Evolutionary conservation across 2,797 vertebrate species (phyloP).

Genomic region (Gallinago solitaria): DNA sequence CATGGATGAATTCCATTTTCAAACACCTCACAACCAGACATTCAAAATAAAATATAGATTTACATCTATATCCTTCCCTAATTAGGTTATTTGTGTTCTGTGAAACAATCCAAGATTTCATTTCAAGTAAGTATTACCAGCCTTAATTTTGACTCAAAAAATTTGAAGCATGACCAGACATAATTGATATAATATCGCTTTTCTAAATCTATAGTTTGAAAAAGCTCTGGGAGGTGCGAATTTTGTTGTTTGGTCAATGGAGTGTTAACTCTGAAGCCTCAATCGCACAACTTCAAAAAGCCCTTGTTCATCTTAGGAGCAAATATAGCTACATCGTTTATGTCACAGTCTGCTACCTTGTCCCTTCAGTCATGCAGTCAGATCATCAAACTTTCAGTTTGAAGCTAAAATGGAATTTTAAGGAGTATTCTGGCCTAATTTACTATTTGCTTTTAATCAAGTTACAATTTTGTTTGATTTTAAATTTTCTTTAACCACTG

Average conservation of each 20-base stretch:
- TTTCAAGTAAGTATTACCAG: conserved; percentile 19
- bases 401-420: conserved; percentile 46
- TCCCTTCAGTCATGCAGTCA: conserved; percentile 44
- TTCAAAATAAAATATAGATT: conserved; percentile 48
- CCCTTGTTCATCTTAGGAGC: background rate
- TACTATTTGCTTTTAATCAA: conserved; percentile 61
- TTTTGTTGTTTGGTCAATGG: conserved; percentile 8
- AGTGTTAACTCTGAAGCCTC: conserved; percentile 41
- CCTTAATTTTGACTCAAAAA: conserved; percentile 25
- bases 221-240: conserved; percentile 9
- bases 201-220: background rate
- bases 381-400: conserved; percentile 51
- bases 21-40: conserved; percentile 31
- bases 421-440: conserved; percentile 43
- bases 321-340: conserved; percentile 40
- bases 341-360: conserved; percentile 38
- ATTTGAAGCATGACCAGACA: background rate
- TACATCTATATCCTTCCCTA: conserved; percentile 36
- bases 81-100: conserved; percentile 21
- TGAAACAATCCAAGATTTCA: conserved; percentile 50
- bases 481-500: conserved; percentile 51
- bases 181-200: background rate
- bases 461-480: conserved; percentile 48
- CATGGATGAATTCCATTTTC: conserved; percentile 17
- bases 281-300: conserved; percentile 27